Conservation (phyloP, 2,113 vertebrate species). For the Pollachius pollachius region DNA sequence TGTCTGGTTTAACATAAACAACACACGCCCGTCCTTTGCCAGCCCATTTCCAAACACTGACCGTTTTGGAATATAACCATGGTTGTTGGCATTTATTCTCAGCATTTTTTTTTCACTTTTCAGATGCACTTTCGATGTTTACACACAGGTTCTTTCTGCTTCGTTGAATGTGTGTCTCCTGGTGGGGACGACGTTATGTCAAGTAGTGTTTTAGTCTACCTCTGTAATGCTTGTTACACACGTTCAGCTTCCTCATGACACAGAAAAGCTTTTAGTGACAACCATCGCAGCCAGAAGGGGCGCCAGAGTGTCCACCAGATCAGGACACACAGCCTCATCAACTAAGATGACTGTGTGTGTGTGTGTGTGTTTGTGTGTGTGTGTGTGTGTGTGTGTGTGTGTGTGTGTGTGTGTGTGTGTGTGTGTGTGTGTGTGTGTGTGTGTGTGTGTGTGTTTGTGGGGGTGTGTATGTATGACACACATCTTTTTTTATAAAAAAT, state of each 20-base stretch:
- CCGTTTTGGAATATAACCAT: too few species aligned
- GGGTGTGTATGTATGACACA: background rate
- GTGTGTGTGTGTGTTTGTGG: background rate
- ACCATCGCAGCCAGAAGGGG: background rate
- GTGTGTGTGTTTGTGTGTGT: constrained; percentile 11
- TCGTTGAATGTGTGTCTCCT: background rate
- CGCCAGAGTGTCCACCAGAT: background rate
- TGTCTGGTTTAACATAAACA: background rate
- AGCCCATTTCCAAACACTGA: background rate
- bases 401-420: background rate
- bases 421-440: background rate
- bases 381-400: constrained; percentile 2
- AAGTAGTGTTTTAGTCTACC: too few species aligned
- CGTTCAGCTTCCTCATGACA: background rate
- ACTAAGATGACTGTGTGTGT: background rate
- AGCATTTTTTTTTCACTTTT: too few species aligned
- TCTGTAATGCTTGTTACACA: too few species aligned
- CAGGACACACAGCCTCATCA: background rate
- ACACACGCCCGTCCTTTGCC: background rate
- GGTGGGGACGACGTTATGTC: too few species aligned
- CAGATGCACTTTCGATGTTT: too few species aligned
- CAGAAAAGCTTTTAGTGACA: background rate
- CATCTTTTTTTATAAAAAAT: background rate
- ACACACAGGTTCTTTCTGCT: background rate
- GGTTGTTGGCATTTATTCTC: too few species aligned